Evolutionary conservation across 2,888 invertebrate species (phyloP).

Genomic region (Ichneumoninae sp.): DNA sequence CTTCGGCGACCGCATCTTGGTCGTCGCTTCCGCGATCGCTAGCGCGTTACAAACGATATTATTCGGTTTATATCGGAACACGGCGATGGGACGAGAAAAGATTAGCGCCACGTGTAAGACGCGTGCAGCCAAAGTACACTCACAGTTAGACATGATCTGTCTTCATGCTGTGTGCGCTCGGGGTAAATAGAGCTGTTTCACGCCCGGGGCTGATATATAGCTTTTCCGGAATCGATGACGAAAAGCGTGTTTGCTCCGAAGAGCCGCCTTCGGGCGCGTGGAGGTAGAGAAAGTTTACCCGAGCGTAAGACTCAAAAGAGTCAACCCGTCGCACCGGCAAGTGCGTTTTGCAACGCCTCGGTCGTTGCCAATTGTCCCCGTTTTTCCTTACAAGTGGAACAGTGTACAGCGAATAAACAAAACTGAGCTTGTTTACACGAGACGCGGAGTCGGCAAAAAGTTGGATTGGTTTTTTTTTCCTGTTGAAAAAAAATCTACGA

Average conservation of each 20-base stretch:
- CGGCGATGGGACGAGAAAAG: slow-evolving; percentile 41
- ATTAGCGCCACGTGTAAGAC: slow-evolving; percentile 60
- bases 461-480: background rate
- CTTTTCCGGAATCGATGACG: slow-evolving; percentile 13
- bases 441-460: background rate
- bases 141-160: slow-evolving; percentile 28
- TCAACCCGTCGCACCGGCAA: background rate
- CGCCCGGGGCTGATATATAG: background rate
- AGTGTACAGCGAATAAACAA: background rate
- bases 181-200: background rate
- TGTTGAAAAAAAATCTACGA: too few relatives aligned
- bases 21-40: slow-evolving; percentile 26
- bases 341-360: background rate
- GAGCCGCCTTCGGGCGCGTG: background rate
- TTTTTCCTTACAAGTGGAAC: background rate
- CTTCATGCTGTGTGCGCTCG: too few relatives aligned
- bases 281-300: background rate
- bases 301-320: background rate
- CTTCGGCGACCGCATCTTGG: slow-evolving; percentile 16
- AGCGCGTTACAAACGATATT: slow-evolving; percentile 49
- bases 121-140: slow-evolving; percentile 54
- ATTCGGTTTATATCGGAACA: slow-evolving; percentile 62
- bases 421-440: background rate
- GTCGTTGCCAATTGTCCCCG: background rate
- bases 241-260: background rate